A percentile compares a stretch with the other conserved stretches of the same genome.
These are phyloP conservation scores for Caenorhabditis japonica DNA, from an alignment of 2,888 invertebrate species.

Conservation along the genomic window DNA sequence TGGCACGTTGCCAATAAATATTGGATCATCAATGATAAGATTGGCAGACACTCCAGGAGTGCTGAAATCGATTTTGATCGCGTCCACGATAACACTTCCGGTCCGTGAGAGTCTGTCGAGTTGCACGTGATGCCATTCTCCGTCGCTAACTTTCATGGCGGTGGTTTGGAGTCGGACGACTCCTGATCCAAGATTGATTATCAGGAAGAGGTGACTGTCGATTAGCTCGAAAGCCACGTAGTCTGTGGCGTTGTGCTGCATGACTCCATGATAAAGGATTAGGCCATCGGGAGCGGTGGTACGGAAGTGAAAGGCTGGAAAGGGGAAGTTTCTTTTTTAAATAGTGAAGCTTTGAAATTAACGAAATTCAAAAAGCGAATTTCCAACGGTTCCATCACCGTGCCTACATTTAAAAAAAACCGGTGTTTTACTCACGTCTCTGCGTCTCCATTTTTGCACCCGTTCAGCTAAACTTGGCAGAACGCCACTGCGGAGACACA, in stretches of 20 bases:
- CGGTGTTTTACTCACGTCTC: too few relatives aligned
- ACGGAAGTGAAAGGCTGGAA: constrained; percentile 83
- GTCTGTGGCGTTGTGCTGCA: constrained; percentile 80
- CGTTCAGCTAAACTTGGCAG: too few relatives aligned
- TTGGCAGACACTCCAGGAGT: constrained; percentile 76
- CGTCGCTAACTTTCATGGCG: constrained; percentile 67
- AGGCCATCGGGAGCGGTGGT: constrained; percentile 95
- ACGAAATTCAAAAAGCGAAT: too few relatives aligned
- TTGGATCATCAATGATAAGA: constrained; percentile 66
- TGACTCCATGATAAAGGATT: constrained; percentile 85
- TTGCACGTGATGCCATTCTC: constrained; percentile 73
- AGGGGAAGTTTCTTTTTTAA: too few relatives aligned
- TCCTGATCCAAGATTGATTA: constrained; percentile 92
- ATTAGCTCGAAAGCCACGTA: constrained; percentile 93
- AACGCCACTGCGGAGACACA: too few relatives aligned
- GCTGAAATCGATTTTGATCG: constrained; percentile 74
- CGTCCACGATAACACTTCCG: constrained; percentile 73
- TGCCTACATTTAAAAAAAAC: too few relatives aligned
- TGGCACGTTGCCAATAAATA: constrained; percentile 51
- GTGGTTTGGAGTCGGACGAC: constrained; percentile 84
- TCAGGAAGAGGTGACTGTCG: constrained; percentile 92
- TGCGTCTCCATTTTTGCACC: too few relatives aligned
- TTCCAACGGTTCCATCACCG: too few relatives aligned
- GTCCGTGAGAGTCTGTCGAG: constrained; percentile 72
- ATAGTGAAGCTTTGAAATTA: too few relatives aligned